Conservation (phyloP, 2,797 vertebrate genomes). For the Pempheris klunzingeri region DNA sequence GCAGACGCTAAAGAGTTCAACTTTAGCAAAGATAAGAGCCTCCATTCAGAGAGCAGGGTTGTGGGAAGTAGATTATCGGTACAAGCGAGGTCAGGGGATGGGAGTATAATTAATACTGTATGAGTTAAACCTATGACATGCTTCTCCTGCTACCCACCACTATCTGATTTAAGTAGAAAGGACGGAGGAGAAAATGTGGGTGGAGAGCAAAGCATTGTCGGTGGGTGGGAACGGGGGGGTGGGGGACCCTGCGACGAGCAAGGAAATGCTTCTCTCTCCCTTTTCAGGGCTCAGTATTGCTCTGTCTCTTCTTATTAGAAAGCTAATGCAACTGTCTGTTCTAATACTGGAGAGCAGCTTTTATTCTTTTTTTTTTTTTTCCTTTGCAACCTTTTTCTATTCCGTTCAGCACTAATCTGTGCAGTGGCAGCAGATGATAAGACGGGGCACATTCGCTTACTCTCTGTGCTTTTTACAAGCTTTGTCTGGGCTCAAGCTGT, state of each 20-base stretch:
- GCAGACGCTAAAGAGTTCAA: constrained; percentile 70
- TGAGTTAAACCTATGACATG: constrained; percentile 85
- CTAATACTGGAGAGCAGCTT: constrained; percentile 86
- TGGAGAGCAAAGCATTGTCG: constrained; percentile 61
- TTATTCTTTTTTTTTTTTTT: constrained; percentile 68
- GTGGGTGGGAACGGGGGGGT: constrained; percentile 41
- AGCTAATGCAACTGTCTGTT: constrained; percentile 89
- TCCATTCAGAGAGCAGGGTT: constrained; percentile 71
- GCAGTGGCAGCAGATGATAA: constrained; percentile 83
- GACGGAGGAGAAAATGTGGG: constrained; percentile 55
- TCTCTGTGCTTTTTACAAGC: constrained; percentile 57
- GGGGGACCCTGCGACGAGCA: constrained; percentile 31
- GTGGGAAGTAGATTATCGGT: constrained; percentile 80
- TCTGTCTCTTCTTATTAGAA: constrained; percentile 86
- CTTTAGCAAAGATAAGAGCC: constrained; percentile 72
- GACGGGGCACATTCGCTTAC: constrained; percentile 78
- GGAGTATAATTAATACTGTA: constrained; percentile 85
- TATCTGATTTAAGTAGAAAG: constrained; percentile 77
- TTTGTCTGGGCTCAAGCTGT: constrained; percentile 64
- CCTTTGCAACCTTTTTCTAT: constrained; percentile 80
- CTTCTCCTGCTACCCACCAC: constrained; percentile 63
- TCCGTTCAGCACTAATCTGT: constrained; percentile 84
- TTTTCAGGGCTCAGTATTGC: constrained; percentile 78
- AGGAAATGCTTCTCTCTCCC: constrained; percentile 69
- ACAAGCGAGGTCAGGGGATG: constrained; percentile 70